phyloP scores from a whole-genome alignment of 1,140 invertebrate species.

The Drosophila ohnishii region DNA sequence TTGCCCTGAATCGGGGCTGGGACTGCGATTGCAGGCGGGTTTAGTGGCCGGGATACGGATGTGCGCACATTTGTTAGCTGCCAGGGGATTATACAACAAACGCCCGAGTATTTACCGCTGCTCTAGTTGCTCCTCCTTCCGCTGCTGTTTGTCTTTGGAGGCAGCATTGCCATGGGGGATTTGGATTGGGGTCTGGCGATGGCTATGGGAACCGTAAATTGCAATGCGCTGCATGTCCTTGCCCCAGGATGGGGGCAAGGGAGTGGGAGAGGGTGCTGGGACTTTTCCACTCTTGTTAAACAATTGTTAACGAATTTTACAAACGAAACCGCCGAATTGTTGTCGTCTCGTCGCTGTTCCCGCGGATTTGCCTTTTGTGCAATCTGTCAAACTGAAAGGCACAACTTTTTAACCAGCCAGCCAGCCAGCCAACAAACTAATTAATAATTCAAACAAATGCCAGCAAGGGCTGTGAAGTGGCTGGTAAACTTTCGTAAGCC shows the following conservation, averaged over 20 bases:
- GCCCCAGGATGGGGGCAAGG: neutral
- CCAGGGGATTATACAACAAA: conserved; percentile 74
- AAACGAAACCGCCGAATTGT: conserved; percentile 62
- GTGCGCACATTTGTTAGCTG: conserved; percentile 77
- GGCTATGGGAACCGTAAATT: conserved; percentile 56
- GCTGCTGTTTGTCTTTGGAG: conserved; percentile 36
- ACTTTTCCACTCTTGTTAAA: conserved; percentile 53
- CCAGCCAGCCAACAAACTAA: conserved; percentile 51
- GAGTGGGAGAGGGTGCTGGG: conserved; percentile 3
- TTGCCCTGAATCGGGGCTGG: conserved; percentile 44
- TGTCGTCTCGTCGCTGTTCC: conserved; percentile 21
- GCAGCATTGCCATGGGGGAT: conserved; percentile 49
- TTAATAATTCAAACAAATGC: conserved; percentile 60
- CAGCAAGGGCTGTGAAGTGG: conserved; percentile 35
- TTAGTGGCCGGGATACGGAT: conserved; percentile 68
- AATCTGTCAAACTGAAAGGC: conserved; percentile 65
- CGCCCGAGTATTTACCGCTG: conserved; percentile 63
- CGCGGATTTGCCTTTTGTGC: conserved; percentile 28
- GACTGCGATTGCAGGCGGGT: conserved; percentile 40
- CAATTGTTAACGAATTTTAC: conserved; percentile 70
- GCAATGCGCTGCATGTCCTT: conserved; percentile 59
- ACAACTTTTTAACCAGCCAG: conserved; percentile 44
- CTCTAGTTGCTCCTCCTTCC: conserved; percentile 8
- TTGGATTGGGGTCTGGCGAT: conserved; percentile 27
- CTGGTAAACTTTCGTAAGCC: conserved; percentile 28